These are phyloP conservation scores for Semicossyphus pulcher DNA, from an alignment of 2,113 vertebrate genomes.

Conservation along the genomic window DNA sequence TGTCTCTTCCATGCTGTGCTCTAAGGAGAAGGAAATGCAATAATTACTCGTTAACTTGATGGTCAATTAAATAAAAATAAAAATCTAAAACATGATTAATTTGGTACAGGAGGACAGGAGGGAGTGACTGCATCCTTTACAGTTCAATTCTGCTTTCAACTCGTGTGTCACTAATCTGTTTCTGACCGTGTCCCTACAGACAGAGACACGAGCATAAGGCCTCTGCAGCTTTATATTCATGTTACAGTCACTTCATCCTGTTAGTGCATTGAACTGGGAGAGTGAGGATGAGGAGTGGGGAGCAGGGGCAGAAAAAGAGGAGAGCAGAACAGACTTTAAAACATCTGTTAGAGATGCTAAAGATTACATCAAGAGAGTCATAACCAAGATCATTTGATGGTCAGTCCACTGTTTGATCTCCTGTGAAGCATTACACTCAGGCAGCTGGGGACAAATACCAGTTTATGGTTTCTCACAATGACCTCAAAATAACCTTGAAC, in stretches of 20 bases:
- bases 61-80: neutral
- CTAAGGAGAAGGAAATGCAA: slow-evolving; percentile 66
- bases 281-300: no score
- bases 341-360: no score
- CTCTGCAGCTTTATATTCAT: slow-evolving; percentile 24
- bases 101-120: no score
- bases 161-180: neutral
- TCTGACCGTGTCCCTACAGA: no score
- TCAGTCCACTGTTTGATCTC: no score
- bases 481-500: slow-evolving; percentile 12
- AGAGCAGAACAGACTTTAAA: no score
- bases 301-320: no score
- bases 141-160: neutral
- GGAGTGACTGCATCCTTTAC: no score
- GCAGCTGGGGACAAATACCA: slow-evolving; percentile 27
- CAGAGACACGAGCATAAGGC: no score
- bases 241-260: slow-evolving; percentile 26
- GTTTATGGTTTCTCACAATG: slow-evolving; percentile 12
- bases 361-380: neutral
- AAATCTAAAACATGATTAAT: neutral
- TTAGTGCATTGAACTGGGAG: slow-evolving; percentile 24
- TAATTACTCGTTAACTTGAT: neutral
- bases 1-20: slow-evolving; percentile 93
- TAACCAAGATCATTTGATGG: neutral
- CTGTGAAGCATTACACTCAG: neutral